Base-by-base conservation (phyloP, 2,113 vertebrate genomes). In the Misgurnus anguillicaudatus region DNA sequence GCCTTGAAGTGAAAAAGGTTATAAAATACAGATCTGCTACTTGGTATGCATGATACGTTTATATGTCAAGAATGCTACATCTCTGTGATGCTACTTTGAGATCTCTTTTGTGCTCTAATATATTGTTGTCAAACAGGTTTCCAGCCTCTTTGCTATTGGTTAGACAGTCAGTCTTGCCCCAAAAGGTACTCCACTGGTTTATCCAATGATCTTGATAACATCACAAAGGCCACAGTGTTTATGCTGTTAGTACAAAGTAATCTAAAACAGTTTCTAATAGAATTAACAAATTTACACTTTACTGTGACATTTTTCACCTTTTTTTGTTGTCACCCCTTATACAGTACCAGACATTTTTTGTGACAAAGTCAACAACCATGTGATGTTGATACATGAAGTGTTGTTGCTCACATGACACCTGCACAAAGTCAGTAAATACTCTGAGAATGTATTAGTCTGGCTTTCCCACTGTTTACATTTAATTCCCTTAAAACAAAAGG, bases 391-490 rank as follows among this genome's bases (percentile, higher is more conserved):
- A 86, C 82, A 80, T 45, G 61, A 72, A 81, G 69, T 60, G 70
- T 48, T 78, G 42, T 77, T 6, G 61, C 77, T 87, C 87, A 81
- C 61, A 75, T 79, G 24, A 87, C 64, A 75, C 71, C 62, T 69
- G 83, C 84, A 42, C 78, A 62, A 79, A 75, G 70, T 74, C 42
- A 0, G 72, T 87, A 86, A 85, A 86, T 85, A 85, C 87, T 8
- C 61, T 79, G 86, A 82, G 87, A 90, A 88, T 87, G 80, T 82
- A 75, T 86, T 84, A n/a, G 76, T 80, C 81, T 61, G 79, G 78
- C 82, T 87, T 80, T 67, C 74, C 53, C 81, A 80, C 82, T 87
- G 79, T 90, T 91, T 90, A 88, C 80, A 57, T 87, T 79, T 85
- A 90, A 89, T 75, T 84, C 58, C 67, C 78, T 84, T 80, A 86